Conservation (phyloP, 2,888 invertebrate species). For the Eupithecia centaureata region DNA sequence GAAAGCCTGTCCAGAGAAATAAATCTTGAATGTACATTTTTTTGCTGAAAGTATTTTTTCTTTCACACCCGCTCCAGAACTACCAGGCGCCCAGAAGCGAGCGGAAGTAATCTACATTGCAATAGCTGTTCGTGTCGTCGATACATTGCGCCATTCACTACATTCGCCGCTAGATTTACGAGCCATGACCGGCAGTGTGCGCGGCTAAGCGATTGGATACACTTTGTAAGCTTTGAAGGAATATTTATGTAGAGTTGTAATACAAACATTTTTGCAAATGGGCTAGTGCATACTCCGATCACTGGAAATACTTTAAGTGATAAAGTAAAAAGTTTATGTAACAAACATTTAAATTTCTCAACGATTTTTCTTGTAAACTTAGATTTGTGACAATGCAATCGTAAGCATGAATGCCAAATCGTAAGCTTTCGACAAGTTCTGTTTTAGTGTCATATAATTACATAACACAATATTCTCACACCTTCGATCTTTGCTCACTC, state of each 20-base stretch:
- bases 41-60: not conserved
- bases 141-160: slow-evolving; percentile 37
- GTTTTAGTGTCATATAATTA: too few relatives aligned
- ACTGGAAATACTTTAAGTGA: not conserved
- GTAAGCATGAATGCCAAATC: too few relatives aligned
- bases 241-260: not conserved
- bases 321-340: not conserved
- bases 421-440: too few relatives aligned
- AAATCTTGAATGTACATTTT: not conserved
- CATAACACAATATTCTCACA: too few relatives aligned
- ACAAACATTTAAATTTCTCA: not conserved
- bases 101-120: slow-evolving; percentile 24
- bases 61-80: not conserved
- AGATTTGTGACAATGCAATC: too few relatives aligned
- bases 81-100: slow-evolving; percentile 27
- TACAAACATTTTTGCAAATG: not conserved
- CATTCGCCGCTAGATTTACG: slow-evolving; percentile 39
- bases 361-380: not conserved
- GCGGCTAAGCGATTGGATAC: slow-evolving; percentile 34
- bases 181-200: slow-evolving; percentile 32
- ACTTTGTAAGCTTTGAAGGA: slow-evolving; percentile 22
- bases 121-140: slow-evolving; percentile 23
- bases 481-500: too few relatives aligned
- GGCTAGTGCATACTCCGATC: not conserved
- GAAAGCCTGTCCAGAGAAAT: not conserved